A percentile compares a stretch with the other conserved stretches of the same genome.
phyloP scores from a whole-genome alignment of 2,113 vertebrate species.

The Oryzias curvinotus region DNA sequence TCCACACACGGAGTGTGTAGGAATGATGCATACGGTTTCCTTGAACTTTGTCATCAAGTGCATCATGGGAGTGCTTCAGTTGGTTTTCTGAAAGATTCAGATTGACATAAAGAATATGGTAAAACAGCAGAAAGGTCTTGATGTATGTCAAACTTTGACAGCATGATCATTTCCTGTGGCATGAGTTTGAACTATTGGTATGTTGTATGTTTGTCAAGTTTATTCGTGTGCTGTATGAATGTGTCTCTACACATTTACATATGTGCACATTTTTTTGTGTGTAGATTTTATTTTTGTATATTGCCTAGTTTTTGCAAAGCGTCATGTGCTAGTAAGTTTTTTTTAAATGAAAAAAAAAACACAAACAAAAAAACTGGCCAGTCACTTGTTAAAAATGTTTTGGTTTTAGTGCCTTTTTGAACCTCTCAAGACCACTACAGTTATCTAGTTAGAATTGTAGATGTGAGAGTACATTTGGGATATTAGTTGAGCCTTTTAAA shows the following conservation, averaged over 20 bases:
- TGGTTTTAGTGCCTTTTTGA: slow-evolving; percentile 49
- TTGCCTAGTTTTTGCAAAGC: slow-evolving; percentile 43
- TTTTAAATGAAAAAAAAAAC: slow-evolving; percentile 39
- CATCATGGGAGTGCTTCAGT: slow-evolving; percentile 24
- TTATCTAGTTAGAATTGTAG: slow-evolving; percentile 36
- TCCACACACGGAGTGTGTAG: slow-evolving; percentile 57
- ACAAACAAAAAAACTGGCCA: slow-evolving; percentile 39
- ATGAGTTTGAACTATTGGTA: slow-evolving; percentile 46
- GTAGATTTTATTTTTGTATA: slow-evolving; percentile 51
- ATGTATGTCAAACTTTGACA: slow-evolving; percentile 17
- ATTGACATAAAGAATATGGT: slow-evolving; percentile 24
- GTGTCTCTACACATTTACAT: slow-evolving; percentile 11
- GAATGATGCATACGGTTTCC: slow-evolving; percentile 55
- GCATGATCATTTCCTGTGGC: slow-evolving; percentile 44
- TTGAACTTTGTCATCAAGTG: slow-evolving; percentile 25
- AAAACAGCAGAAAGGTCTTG: slow-evolving; percentile 12
- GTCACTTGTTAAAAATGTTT: slow-evolving; percentile 30
- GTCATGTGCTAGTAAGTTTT: slow-evolving; percentile 46
- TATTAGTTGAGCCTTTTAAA: slow-evolving; percentile 21
- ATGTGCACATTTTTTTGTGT: slow-evolving; percentile 16
- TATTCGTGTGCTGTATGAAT: slow-evolving; percentile 12
- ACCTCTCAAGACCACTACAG: slow-evolving; percentile 47
- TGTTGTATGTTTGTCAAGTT: slow-evolving; percentile 14
- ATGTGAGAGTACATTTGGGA: slow-evolving; percentile 23
- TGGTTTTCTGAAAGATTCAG: slow-evolving; percentile 26